Percentiles rank a stretch among this genome's conserved stretches.
Conservation (phyloP, 2,888 invertebrate species). For the Scotopteryx bipunctaria region DNA sequence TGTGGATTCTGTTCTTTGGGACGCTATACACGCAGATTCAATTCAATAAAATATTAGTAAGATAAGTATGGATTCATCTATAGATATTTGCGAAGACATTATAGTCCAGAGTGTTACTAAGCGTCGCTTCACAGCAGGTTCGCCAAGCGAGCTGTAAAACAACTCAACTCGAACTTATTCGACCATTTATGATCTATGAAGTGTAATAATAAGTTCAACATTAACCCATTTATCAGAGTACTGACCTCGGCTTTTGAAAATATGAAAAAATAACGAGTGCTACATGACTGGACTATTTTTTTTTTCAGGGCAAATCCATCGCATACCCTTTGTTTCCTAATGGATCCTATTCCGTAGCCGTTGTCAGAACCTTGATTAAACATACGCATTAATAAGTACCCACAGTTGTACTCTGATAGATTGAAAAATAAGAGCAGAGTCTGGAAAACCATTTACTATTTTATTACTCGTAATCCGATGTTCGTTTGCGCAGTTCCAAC, state of each 20-base stretch:
- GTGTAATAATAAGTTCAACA: slow-evolving; percentile 35
- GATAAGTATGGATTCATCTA: too few species aligned
- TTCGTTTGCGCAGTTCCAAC: slow-evolving; percentile 23
- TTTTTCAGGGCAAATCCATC: slow-evolving; percentile 36
- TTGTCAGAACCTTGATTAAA: slow-evolving; percentile 34
- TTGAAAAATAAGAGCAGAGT: slow-evolving; percentile 28
- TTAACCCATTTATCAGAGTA: slow-evolving; percentile 32
- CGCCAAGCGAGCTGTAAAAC: slow-evolving; percentile 24
- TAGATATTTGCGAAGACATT: too few species aligned
- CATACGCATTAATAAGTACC: slow-evolving; percentile 33
- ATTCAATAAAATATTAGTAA: too few species aligned
- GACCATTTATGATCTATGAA: slow-evolving; percentile 38
- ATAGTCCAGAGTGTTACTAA: too few species aligned
- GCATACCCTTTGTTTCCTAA: slow-evolving; percentile 39
- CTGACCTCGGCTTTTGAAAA: slow-evolving; percentile 27
- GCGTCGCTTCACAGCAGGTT: slow-evolving; percentile 21
- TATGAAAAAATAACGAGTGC: slow-evolving; percentile 28
- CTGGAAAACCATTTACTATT: slow-evolving; percentile 25
- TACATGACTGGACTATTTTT: slow-evolving; percentile 34
- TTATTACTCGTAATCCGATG: slow-evolving; percentile 19
- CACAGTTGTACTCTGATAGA: slow-evolving; percentile 24
- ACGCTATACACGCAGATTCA: too few species aligned
- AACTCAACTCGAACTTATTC: slow-evolving; percentile 39
- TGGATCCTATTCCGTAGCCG: slow-evolving; percentile 35
- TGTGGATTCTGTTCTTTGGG: too few species aligned